Evolutionary conservation across 2,888 invertebrate species (phyloP), one percentile per base, ranked within the genome.

Genomic region (Scaptomyza caliginosa): DNA sequence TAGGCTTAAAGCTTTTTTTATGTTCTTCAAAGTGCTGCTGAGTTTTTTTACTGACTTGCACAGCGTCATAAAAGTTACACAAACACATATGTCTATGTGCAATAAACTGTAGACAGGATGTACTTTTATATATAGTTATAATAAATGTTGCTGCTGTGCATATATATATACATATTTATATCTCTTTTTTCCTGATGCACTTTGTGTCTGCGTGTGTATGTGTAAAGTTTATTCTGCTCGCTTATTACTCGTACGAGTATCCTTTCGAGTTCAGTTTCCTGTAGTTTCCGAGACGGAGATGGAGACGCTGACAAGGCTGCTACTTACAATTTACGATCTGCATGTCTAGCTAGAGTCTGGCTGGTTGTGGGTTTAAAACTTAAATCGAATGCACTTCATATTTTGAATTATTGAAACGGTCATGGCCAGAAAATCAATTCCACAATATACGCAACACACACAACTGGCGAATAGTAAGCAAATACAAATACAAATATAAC

Each of bases 201-300:
- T 56, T 16, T 1, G 3, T n/a, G n/a, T n/a, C n/a, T n/a, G 55
- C 62, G 10, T 32, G 13, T 13, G 7, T 34, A 52, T 63, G 75
- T 32, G 67, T 74, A 75, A 75, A 75, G 63, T 67, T 54, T 49
- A 42, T 19, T 30, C 45, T 43, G 67, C 23, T 48, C 59, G 45
- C 67, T 75, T 74, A 74, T 74, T 75, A 64, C 74, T 74, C 75
- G 55, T 48, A 26, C 70, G 70, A 68, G 45, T 59, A 67, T 74
- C 72, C 65, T 72, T 65, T 65, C 52, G 69, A 60, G 60, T 24
- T 55, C 30, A 49, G 56, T 57, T 67, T 67, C 72, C 67, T 67
- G 71, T 23, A 56, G 45, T 13, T 49, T 13, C 52, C 34, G 34
- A 13, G 16, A 34, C 34, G 34, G 48, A 40, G 30, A 42, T 13